phyloP scores from a whole-genome alignment of 2,113 vertebrate genomes.

The Ariopsis seemanni region DNA sequence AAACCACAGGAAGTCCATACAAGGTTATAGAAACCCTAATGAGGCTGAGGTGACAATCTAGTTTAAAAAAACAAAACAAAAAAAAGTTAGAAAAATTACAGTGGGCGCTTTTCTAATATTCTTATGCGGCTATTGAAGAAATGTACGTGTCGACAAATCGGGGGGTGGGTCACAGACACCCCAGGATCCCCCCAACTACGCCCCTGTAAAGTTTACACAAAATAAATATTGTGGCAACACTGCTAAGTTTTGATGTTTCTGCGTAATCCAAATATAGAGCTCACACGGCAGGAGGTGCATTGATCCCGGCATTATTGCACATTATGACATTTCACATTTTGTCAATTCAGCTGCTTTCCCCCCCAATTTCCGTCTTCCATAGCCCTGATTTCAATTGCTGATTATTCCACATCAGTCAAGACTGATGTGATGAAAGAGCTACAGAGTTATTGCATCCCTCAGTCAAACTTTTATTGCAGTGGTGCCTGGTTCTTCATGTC shows the following conservation, averaged over 20 bases:
- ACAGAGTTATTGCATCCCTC: constrained; percentile 70
- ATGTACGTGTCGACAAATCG: too few relatives aligned
- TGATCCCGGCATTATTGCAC: constrained; percentile 69
- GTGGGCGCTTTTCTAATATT: too few relatives aligned
- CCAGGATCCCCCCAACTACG: too few relatives aligned
- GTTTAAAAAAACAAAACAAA: too few relatives aligned
- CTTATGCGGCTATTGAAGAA: too few relatives aligned
- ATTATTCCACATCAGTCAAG: constrained; percentile 69
- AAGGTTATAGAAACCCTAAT: too few relatives aligned
- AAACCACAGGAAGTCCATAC: too few relatives aligned
- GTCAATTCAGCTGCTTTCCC: constrained; percentile 65
- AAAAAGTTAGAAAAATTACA: too few relatives aligned
- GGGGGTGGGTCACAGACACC: too few relatives aligned
- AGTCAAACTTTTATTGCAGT: constrained; percentile 63
- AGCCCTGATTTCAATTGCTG: constrained; percentile 70
- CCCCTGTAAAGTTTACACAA: too few relatives aligned
- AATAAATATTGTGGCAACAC: neutral
- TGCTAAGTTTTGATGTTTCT: constrained; percentile 27
- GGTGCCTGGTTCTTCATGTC: constrained; percentile 12
- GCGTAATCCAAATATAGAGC: constrained; percentile 32
- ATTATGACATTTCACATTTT: constrained; percentile 72
- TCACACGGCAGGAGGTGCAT: constrained; percentile 58
- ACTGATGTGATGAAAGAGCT: constrained; percentile 70
- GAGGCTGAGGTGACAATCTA: too few relatives aligned
- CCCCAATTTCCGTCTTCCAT: constrained; percentile 4